Conservation (phyloP, 2,888 invertebrate genomes). For the Erannis defoliaria region DNA sequence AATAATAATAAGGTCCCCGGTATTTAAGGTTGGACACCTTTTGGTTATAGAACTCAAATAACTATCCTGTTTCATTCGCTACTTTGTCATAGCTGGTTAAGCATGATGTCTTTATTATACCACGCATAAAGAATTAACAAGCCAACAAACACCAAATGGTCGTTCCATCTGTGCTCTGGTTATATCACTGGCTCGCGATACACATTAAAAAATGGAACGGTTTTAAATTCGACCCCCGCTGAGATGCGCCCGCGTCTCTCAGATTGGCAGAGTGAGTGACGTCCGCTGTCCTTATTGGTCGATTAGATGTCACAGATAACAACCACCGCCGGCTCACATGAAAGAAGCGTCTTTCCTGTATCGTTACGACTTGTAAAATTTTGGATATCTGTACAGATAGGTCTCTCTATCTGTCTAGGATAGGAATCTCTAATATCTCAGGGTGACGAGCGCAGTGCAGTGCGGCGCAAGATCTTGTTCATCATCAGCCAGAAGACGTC, state of each 20-base stretch:
- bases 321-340: conserved; percentile 75
- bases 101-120: conserved; percentile 40
- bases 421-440: too few species aligned
- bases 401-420: too few species aligned
- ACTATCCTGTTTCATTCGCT: conserved; percentile 1
- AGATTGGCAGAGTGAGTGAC: conserved; percentile 85
- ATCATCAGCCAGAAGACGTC: too few species aligned
- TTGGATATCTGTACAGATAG: too few species aligned
- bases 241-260: conserved; percentile 72
- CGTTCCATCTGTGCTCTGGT: conserved; percentile 49
- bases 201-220: conserved; percentile 69
- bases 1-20: too few species aligned
- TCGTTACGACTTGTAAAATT: conserved; percentile 77
- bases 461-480: too few species aligned
- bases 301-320: conserved; percentile 85
- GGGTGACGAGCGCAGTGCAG: too few species aligned
- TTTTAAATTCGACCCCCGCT: conserved; percentile 80
- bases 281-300: conserved; percentile 84
- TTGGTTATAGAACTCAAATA: background rate
- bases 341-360: conserved; percentile 78
- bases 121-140: conserved; percentile 29
- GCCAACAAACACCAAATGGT: conserved; percentile 15
- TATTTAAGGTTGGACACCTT: background rate
- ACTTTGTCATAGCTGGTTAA: conserved; percentile 5
- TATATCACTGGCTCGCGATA: conserved; percentile 80